phyloP scores from a whole-genome alignment of 2,888 invertebrate genomes.

The Drosophila bunnanda region DNA sequence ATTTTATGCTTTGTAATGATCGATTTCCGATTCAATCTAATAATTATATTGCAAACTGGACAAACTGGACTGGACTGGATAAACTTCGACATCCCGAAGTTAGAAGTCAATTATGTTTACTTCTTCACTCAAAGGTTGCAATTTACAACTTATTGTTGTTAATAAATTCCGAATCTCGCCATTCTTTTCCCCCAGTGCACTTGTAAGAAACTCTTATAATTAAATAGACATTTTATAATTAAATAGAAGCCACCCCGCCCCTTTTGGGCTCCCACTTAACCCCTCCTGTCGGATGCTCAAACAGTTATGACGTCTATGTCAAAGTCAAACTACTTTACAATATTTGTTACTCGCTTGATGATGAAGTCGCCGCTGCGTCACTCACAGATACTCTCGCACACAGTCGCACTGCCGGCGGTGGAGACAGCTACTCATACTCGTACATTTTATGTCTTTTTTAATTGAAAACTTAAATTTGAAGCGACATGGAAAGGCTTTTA shows the following conservation, averaged over 20 bases:
- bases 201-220: constrained; percentile 18
- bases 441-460: constrained; percentile 78
- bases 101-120: too few relatives aligned
- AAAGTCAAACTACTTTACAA: constrained; percentile 78
- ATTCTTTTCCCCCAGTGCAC: not conserved
- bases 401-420: constrained; percentile 4
- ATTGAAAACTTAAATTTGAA: constrained; percentile 80
- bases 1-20: too few relatives aligned
- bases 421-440: constrained; percentile 47
- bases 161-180: not conserved
- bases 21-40: too few relatives aligned
- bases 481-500: constrained; percentile 80
- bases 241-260: not conserved
- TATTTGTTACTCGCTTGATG: constrained; percentile 54
- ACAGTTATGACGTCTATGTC: constrained; percentile 75
- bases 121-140: not conserved
- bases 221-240: constrained; percentile 26
- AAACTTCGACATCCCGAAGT: too few relatives aligned
- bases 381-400: constrained; percentile 53
- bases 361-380: constrained; percentile 49
- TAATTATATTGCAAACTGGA: too few relatives aligned
- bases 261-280: constrained; percentile 26
- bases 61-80: too few relatives aligned
- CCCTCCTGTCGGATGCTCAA: constrained; percentile 48
- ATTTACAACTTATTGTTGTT: not conserved